Percentiles rank a stretch among this genome's conserved stretches.
These are phyloP conservation scores for Corydoras maculifer DNA, from an alignment of 2,113 vertebrate species.

Conservation along the genomic window DNA sequence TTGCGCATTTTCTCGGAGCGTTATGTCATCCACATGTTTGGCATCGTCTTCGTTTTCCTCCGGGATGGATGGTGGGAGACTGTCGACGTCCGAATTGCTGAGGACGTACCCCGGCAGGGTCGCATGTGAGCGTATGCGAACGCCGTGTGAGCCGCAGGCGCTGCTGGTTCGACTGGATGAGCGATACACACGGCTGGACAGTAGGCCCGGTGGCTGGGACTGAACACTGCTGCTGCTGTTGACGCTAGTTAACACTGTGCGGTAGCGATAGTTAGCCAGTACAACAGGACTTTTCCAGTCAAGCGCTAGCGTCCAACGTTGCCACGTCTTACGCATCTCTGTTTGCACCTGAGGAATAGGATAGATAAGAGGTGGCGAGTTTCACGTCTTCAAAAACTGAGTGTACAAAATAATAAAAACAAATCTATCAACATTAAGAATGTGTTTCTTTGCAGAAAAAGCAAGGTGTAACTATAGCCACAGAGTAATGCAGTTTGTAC, in stretches of 20 bases:
- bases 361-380: too few relatives aligned
- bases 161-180: conserved; percentile 22
- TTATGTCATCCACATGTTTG: conserved; percentile 62
- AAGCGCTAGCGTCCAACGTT: conserved; percentile 71
- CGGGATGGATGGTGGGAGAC: conserved; percentile 54
- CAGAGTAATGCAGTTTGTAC: too few relatives aligned
- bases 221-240: conserved; percentile 78
- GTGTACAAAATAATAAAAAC: too few relatives aligned
- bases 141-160: background rate
- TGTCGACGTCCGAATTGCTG: conserved; percentile 76
- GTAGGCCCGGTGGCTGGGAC: conserved; percentile 63
- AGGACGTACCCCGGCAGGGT: conserved; percentile 79
- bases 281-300: conserved; percentile 74
- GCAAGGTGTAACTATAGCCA: too few relatives aligned
- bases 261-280: conserved; percentile 69
- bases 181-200: conserved; percentile 56
- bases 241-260: conserved; percentile 73
- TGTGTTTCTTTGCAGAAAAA: too few relatives aligned
- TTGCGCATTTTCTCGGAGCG: conserved; percentile 42
- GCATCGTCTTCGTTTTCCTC: conserved; percentile 65
- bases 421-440: too few relatives aligned
- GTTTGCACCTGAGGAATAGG: conserved; percentile 71
- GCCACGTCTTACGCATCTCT: conserved; percentile 83
- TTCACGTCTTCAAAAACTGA: too few relatives aligned
- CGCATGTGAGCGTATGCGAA: conserved; percentile 56